Evolutionary conservation across 1,140 invertebrate genomes (phyloP).

Genomic region (Tyrophagus putrescentiae): DNA sequence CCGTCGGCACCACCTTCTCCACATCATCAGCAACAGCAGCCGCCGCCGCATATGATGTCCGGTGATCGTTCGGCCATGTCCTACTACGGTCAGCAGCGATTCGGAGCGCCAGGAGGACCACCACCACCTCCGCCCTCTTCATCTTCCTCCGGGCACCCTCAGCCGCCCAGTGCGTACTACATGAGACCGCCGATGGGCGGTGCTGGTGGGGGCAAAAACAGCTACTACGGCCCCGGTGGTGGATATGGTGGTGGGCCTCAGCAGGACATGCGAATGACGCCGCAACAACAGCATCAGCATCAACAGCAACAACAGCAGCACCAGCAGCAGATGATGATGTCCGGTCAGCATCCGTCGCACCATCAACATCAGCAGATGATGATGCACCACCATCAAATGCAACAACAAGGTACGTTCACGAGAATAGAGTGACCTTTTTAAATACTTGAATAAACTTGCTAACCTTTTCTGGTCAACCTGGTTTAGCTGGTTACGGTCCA

Average conservation of each 20-base stretch:
- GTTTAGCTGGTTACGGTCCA: too few species aligned
- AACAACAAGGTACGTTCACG: slow-evolving; percentile 23
- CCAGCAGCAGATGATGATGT: slow-evolving; percentile 22
- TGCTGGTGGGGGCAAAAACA: slow-evolving; percentile 14
- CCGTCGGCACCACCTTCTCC: slow-evolving; percentile 18
- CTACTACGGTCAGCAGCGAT: slow-evolving; percentile 23
- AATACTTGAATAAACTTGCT: too few species aligned
- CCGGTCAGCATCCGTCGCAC: slow-evolving; percentile 29
- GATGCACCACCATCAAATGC: slow-evolving; percentile 23
- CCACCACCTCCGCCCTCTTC: neutral
- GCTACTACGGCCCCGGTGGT: neutral
- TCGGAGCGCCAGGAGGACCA: slow-evolving; percentile 24
- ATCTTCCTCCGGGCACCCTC: too few species aligned
- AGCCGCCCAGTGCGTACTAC: slow-evolving; percentile 17
- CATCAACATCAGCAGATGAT: slow-evolving; percentile 31
- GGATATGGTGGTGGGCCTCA: neutral
- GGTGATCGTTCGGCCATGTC: slow-evolving; percentile 31
- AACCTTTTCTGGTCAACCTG: too few species aligned
- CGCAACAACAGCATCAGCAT: slow-evolving; percentile 33
- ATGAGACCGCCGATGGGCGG: slow-evolving; percentile 22
- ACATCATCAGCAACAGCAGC: slow-evolving; percentile 34
- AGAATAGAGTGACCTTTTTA: slow-evolving; percentile 11
- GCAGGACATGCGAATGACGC: slow-evolving; percentile 40
- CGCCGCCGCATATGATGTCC: slow-evolving; percentile 34
- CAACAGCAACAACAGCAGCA: slow-evolving; percentile 41